Percentiles rank a stretch among this genome's conserved stretches.
Conservation (phyloP, 2,888 invertebrate genomes). For the Ennomos fuscantarius region DNA sequence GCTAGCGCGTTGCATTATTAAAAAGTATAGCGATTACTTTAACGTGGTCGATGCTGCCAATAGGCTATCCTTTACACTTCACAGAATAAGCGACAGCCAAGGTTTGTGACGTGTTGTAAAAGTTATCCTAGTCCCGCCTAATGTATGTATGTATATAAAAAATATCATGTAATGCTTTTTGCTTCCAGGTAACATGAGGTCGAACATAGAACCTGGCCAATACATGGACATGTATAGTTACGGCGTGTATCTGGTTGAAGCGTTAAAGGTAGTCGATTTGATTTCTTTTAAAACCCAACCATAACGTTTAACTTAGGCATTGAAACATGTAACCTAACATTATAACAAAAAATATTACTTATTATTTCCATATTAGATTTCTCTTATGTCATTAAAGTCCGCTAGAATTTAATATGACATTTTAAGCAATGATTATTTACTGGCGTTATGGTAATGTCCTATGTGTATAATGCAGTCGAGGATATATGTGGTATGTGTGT, state of each 20-base stretch:
- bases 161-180: constrained; percentile 38
- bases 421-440: too few species aligned
- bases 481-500: too few species aligned
- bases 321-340: too few species aligned
- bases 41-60: constrained; percentile 57
- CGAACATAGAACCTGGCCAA: constrained; percentile 73
- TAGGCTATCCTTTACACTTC: constrained; percentile 56
- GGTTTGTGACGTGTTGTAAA: constrained; percentile 49
- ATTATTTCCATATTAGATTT: too few species aligned
- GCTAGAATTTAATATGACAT: too few species aligned
- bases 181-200: constrained; percentile 75
- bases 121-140: not conserved
- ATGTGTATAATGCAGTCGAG: too few species aligned
- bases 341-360: too few species aligned
- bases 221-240: constrained; percentile 83
- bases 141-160: not conserved
- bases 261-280: constrained; percentile 62
- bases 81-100: constrained; percentile 54
- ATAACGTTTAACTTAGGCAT: too few species aligned
- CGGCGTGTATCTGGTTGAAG: constrained; percentile 77
- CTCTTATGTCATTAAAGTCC: too few species aligned
- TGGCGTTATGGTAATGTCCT: too few species aligned
- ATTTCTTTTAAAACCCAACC: too few species aligned
- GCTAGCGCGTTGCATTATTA: constrained; percentile 62
- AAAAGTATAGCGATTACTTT: constrained; percentile 49